Base-by-base conservation (phyloP, 2,797 vertebrate species). In the Trachops cirrhosus region DNA sequence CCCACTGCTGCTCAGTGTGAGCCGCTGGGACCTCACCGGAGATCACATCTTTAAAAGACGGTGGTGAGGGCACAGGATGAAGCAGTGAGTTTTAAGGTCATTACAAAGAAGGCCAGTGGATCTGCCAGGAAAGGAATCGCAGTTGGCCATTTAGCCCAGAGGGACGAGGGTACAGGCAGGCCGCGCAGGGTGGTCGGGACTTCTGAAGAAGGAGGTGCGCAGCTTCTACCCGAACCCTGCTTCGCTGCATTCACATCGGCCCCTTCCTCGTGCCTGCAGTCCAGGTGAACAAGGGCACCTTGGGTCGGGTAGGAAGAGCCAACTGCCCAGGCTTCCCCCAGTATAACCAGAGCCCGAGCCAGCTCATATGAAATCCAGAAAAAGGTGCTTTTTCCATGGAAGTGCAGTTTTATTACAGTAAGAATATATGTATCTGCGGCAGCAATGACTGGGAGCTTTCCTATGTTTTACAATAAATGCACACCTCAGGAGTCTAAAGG, bases 171-270 rank as follows among this genome's bases (percentile, higher is more conserved):
- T 34, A 4, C 14, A 16, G 52, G 29, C 2, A 4, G 68, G n/a
- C 32, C 39, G 21, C 19, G 2, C 32, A 3, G 0, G 3, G 24
- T 18, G 24, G 15, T 34, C 32, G 74, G 10, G 24, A 41, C 18
- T 37, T 57, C 48, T 3, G 19, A 15, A 68, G 68, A 18, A 54
- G 26, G 52, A 11, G 7, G 2, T n/a, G 46, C 48, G 22, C 50
- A n/a, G 24, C 46, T 75, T 2, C 68, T 34, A 14, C 1, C 8
- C 0, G 0, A 77, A 18, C 48, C 34, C 48, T 21, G 34, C 52
- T 46, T 73, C 34, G 4, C 1, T 21, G 0, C 9, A 0, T 6
- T 77, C 32, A 4, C 0, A 0, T 21, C 34, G 32, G n/a, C 26
- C 19, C 39, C 12, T 10, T 3, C 21, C 26, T n/a, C 15, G 9